phyloP scores from a whole-genome alignment of 2,113 vertebrate genomes.

The Phodopus roborovskii region DNA sequence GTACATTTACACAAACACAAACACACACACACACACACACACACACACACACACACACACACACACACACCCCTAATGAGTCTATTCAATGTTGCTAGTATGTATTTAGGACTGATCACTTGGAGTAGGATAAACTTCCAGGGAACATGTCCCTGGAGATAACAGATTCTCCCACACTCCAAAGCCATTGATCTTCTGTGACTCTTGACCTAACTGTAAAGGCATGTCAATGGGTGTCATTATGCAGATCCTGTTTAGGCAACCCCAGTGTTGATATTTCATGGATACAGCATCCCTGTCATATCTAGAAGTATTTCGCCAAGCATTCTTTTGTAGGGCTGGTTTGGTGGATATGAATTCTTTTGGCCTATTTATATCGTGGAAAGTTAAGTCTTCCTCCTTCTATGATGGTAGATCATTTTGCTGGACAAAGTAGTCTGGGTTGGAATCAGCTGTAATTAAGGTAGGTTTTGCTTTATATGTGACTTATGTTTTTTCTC shows the following conservation, averaged over 20 bases:
- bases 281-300: background rate
- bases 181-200: background rate
- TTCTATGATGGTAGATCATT: background rate
- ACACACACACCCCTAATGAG: background rate
- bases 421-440: background rate
- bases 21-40: background rate
- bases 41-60: background rate
- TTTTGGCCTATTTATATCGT: background rate
- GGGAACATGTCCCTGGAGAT: background rate
- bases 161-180: background rate
- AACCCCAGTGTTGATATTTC: background rate
- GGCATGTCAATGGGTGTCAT: background rate
- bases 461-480: background rate
- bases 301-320: background rate
- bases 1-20: background rate
- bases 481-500: background rate
- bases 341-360: background rate
- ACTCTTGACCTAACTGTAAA: background rate
- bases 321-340: background rate
- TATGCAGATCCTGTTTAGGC: background rate
- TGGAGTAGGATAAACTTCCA: background rate
- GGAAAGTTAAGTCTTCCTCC: background rate
- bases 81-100: background rate
- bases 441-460: background rate
- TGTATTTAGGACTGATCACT: background rate